Percentiles rank a stretch among this genome's conserved stretches.
Conservation (phyloP, 2,113 vertebrate genomes). For the Mirza zaza region DNA sequence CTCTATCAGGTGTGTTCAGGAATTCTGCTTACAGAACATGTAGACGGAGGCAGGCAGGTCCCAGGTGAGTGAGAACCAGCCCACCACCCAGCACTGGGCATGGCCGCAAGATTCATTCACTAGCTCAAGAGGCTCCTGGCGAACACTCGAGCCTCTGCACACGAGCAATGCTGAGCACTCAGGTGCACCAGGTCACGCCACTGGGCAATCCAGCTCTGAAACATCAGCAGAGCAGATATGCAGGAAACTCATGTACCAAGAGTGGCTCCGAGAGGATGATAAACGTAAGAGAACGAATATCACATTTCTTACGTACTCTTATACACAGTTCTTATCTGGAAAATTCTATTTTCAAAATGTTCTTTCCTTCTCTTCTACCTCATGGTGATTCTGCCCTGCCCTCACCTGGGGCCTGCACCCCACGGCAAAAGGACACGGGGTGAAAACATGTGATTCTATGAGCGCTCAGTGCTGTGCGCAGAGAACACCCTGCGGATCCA, state of each 20-base stretch:
- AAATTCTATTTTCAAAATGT: not conserved
- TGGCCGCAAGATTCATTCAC: not conserved
- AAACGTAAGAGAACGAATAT: not conserved
- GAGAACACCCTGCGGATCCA: not conserved
- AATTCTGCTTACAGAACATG: too few relatives aligned
- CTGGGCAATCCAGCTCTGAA: not conserved
- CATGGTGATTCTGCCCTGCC: not conserved
- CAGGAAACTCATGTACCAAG: not conserved
- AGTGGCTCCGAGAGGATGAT: not conserved
- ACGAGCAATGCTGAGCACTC: not conserved
- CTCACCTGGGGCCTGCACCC: not conserved
- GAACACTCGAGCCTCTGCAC: not conserved
- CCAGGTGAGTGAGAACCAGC: not conserved
- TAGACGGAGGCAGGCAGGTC: not conserved
- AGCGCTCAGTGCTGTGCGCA: rapidly evolving
- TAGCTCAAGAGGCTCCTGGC: not conserved
- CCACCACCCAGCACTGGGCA: not conserved
- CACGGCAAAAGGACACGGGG: not conserved
- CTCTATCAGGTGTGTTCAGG: not conserved
- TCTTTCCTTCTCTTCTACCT: not conserved
- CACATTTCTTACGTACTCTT: not conserved
- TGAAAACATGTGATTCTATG: not conserved
- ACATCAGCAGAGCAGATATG: not conserved
- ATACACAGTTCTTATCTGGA: not conserved
- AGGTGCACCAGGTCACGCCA: not conserved